phyloP scores from a whole-genome alignment of 1,140 invertebrate genomes.

The Drosophila oshimai region DNA sequence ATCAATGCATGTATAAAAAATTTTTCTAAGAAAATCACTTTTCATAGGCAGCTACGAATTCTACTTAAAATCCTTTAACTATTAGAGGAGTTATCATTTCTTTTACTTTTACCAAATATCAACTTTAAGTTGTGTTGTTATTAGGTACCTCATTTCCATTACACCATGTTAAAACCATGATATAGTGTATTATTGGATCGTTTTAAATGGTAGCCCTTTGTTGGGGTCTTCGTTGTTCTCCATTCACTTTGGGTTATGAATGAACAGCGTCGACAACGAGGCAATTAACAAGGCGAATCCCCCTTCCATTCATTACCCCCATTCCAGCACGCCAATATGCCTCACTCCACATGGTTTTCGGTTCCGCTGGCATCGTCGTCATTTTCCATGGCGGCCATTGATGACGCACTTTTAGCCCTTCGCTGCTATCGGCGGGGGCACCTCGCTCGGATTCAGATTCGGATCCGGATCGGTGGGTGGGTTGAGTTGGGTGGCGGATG shows the following conservation, averaged over 20 bases:
- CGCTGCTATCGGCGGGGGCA: slow-evolving; percentile 61
- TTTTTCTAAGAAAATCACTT: no score
- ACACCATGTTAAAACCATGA: not conserved
- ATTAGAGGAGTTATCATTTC: no score
- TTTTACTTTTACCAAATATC: no score
- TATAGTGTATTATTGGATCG: slow-evolving; percentile 6
- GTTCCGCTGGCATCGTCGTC: slow-evolving; percentile 39
- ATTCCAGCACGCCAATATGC: not conserved
- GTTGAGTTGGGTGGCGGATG: not conserved
- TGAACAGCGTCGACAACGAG: slow-evolving; percentile 49
- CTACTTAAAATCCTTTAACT: no score
- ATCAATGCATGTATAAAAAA: no score
- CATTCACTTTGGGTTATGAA: slow-evolving; percentile 62
- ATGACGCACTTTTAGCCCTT: slow-evolving; percentile 82
- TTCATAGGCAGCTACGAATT: no score
- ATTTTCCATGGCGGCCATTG: slow-evolving; percentile 74
- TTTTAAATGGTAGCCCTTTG: not conserved
- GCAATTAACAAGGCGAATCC: slow-evolving; percentile 57
- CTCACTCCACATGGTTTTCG: slow-evolving; percentile 23
- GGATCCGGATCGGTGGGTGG: not conserved
- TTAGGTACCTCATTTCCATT: not conserved
- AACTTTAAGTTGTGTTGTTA: no score
- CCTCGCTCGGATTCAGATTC: slow-evolving; percentile 31
- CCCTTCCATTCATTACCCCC: slow-evolving; percentile 9
- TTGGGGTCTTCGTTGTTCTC: slow-evolving; percentile 6